phyloP scores from a whole-genome alignment of 1,140 invertebrate genomes.

The Dufourea novaeangliae region DNA sequence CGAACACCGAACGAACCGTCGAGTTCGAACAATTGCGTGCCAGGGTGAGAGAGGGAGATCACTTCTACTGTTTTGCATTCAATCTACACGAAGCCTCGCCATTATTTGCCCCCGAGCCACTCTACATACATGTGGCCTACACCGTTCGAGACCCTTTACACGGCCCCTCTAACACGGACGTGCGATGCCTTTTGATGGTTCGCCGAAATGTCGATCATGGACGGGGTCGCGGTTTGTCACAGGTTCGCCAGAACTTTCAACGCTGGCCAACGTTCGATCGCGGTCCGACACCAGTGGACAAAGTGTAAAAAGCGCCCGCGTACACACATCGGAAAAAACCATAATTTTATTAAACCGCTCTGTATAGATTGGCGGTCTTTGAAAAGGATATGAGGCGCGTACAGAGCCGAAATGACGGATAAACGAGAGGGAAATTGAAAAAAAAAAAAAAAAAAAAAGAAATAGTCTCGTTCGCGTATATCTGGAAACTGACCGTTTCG shows the following conservation, averaged over 20 bases:
- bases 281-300: background rate
- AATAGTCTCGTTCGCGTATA: too few relatives aligned
- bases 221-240: slow-evolving; percentile 18
- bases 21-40: slow-evolving; percentile 11
- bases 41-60: background rate
- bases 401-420: too few relatives aligned
- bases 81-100: slow-evolving; percentile 31
- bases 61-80: slow-evolving; percentile 40
- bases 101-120: slow-evolving; percentile 32
- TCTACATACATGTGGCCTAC: background rate
- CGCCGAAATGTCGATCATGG: slow-evolving; percentile 28
- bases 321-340: background rate
- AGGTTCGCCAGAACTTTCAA: slow-evolving; percentile 3
- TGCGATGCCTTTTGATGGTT: slow-evolving; percentile 32
- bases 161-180: slow-evolving; percentile 7
- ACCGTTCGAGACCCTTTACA: slow-evolving; percentile 10
- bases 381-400: too few relatives aligned
- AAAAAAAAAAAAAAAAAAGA: too few relatives aligned
- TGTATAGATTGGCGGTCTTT: too few relatives aligned
- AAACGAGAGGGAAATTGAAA: slow-evolving; percentile 2
- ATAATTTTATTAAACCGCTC: background rate
- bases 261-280: background rate
- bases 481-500: background rate
- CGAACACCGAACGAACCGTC: slow-evolving; percentile 11
- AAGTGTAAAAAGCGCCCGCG: background rate